These are phyloP conservation scores for Gulo gulo DNA, from an alignment of 2,113 vertebrate genomes.

Conservation along the genomic window DNA sequence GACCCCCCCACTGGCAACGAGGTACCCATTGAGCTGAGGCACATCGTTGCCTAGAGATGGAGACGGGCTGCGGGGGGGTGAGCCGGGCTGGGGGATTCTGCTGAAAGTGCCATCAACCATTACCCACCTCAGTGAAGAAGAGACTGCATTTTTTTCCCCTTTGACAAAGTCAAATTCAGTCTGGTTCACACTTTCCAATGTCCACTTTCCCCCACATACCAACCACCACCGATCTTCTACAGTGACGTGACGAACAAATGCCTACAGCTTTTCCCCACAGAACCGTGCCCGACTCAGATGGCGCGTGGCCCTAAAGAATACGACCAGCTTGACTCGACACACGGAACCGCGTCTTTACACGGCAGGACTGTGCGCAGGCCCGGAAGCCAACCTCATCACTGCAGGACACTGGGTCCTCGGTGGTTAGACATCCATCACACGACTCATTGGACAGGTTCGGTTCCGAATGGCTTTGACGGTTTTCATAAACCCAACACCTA, in stretches of 20 bases:
- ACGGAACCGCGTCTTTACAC: not conserved
- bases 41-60: not conserved
- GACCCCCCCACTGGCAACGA: not conserved
- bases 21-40: not conserved
- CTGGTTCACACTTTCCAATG: not conserved
- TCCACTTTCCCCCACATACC: not conserved
- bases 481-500: not conserved
- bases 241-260: accelerated
- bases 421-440: not conserved
- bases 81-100: not conserved
- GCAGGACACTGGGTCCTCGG: no score
- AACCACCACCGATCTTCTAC: accelerated
- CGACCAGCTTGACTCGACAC: not conserved
- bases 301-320: accelerated
- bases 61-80: not conserved
- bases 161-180: not conserved
- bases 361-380: accelerated
- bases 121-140: not conserved
- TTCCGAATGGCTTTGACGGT: not conserved
- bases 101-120: not conserved
- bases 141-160: not conserved
- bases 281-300: not conserved
- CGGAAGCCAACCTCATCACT: accelerated
- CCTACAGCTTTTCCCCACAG: not conserved
- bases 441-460: not conserved